Evolutionary conservation across 2,888 invertebrate species (phyloP), one percentile per base, ranked within the genome.

Genomic region (Drosophila paramelanica): DNA sequence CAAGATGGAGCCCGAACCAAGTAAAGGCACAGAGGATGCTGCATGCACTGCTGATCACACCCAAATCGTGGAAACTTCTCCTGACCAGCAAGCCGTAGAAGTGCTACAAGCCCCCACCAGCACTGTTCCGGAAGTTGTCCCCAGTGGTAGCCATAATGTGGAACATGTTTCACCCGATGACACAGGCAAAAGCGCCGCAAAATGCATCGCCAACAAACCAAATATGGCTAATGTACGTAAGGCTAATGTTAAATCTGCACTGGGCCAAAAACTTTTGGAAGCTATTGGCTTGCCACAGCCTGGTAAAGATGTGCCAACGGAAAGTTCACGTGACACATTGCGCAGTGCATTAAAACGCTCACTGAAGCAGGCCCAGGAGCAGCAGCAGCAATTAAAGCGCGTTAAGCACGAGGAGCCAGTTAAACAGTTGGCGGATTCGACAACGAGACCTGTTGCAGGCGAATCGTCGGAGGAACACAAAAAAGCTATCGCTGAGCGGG

Each of bases 401-500:
- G 80, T 77, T 20, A 90, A 90, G 36, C 90, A 81, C 31, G 91
- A 81, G 52, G 75, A 85, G 25, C 78, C 79, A n/a, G 84, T 82
- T n/a, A 89, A 82, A 67, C 91, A 86, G 59, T 69, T 88, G 66
- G 91, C 92, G 0, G 91, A 91, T 27, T 90, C 91, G 1, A 91
- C 91, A 1, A 90, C 92, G 8, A 91, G 89, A 61, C 66, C 82
- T 1, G 69, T 81, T 8, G 73, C 87, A 8, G 61, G 74, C 6
- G 65, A 89, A 46, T 76, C 81, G 36, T 72, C 82, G 8, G 84
- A 89, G 57, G 72, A 85, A 39, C 88, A 77, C 45, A 89, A 84
- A 57, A 89, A 89, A 31, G 83, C 88, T 5, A 83, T 83, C 46
- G 83, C 83, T 13, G 83, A 88, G 31, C 60, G 83, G 13, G 83